These are phyloP conservation scores for Lingula anatina DNA, from an alignment of 2,888 invertebrate genomes.

Conservation along the genomic window DNA sequence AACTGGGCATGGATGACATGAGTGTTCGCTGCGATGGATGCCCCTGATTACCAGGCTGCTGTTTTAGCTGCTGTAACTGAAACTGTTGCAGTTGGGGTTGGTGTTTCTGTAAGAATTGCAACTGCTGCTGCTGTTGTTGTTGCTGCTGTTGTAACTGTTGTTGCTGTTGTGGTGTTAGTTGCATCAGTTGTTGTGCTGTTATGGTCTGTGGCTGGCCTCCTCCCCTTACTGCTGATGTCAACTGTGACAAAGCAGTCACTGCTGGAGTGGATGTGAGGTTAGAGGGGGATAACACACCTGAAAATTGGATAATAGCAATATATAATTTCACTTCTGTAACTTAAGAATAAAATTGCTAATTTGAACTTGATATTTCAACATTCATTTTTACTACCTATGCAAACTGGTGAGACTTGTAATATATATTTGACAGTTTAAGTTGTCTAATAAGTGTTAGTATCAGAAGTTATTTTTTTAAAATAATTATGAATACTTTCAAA, in stretches of 20 bases:
- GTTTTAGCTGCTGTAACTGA: constrained; percentile 23
- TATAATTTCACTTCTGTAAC: not conserved
- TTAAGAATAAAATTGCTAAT: too few relatives aligned
- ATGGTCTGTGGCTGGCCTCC: constrained; percentile 17
- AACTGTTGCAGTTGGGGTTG: too few relatives aligned
- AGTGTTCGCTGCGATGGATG: constrained; percentile 7
- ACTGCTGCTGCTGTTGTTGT: constrained; percentile 18
- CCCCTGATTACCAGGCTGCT: constrained; percentile 15
- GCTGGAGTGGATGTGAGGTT: not conserved
- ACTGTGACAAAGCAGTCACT: constrained; percentile 15
- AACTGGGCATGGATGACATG: too few relatives aligned
- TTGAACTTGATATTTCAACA: too few relatives aligned
- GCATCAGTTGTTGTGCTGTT: constrained; percentile 28
- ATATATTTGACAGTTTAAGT: too few relatives aligned
- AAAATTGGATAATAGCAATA: not conserved
- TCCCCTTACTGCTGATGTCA: constrained; percentile 22
- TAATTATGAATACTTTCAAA: too few relatives aligned
- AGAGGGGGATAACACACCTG: not conserved
- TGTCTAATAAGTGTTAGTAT: too few relatives aligned
- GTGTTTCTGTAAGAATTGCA: too few relatives aligned
- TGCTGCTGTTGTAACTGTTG: constrained; percentile 1
- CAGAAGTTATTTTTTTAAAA: too few relatives aligned
- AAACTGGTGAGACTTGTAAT: too few relatives aligned
- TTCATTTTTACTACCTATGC: too few relatives aligned
- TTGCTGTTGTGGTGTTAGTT: constrained; percentile 21